These are phyloP conservation scores for Drosophila burlai DNA, from an alignment of 1,140 invertebrate genomes.

Conservation along the genomic window DNA sequence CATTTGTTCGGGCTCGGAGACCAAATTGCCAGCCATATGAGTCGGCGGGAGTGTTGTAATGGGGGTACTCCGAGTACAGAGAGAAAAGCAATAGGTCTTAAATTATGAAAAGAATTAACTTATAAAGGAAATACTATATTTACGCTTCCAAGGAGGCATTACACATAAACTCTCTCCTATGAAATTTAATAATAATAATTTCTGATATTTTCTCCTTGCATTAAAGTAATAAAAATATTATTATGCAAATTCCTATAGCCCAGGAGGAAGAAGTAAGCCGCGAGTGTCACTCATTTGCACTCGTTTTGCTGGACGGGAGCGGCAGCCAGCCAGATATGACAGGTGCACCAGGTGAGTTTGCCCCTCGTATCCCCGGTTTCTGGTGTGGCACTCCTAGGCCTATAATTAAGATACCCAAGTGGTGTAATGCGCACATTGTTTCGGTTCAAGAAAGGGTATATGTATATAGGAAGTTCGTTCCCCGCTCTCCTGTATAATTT, in stretches of 20 bases:
- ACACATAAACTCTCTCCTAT: neutral
- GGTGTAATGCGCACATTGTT: conserved; percentile 75
- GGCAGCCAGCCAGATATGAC: conserved; percentile 56
- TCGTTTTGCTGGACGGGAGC: conserved; percentile 9
- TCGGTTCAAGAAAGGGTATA: conserved; percentile 47
- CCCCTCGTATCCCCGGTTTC: neutral
- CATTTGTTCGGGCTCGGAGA: conserved; percentile 50
- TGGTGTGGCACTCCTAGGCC: conserved; percentile 47
- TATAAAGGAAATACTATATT: neutral
- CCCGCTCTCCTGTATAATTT: conserved; percentile 67
- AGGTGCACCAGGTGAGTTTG: conserved; percentile 56
- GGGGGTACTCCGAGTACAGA: conserved; percentile 9
- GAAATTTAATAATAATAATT: neutral
- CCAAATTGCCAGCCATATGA: conserved; percentile 66
- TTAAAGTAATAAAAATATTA: neutral
- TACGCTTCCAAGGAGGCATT: neutral
- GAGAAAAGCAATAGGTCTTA: neutral
- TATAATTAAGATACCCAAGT: conserved; percentile 78
- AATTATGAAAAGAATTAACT: neutral
- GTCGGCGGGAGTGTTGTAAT: neutral
- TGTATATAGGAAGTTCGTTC: conserved; percentile 62
- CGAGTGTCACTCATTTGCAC: conserved; percentile 72
- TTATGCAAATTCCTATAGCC: conserved; percentile 61
- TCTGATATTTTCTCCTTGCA: conserved; percentile 1
- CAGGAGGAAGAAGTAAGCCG: conserved; percentile 15